Evolutionary conservation across 2,797 vertebrate species (phyloP), one percentile per base, ranked within the genome.

Genomic region (Nothura maculosa): DNA sequence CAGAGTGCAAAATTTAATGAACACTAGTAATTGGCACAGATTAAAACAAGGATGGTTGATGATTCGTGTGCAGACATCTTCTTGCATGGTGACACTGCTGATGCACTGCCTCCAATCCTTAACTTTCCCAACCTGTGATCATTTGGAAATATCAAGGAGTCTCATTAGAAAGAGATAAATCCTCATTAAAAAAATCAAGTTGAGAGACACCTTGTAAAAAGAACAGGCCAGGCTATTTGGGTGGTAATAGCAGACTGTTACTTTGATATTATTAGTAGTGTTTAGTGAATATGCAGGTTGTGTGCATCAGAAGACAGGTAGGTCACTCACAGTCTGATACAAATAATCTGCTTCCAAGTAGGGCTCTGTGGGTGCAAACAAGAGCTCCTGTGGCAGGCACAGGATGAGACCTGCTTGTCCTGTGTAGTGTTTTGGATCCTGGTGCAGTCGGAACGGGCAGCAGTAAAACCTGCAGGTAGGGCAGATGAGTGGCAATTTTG

Each of bases 1-100:
- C 60, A 64, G 68, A 54, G 61, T 81, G 42, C 28, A 66, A 14
- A 10, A 85, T 55, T 85, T 78, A 89, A 62, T 43, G 69, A 70
- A 72, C 54, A 66, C 48, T 38, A 52, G 52, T 85, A 88, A 94
- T 93, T 89, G 82, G 40, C 76, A 72, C 58, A 32, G 73, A 78
- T 90, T 54, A 70, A 91, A 91, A 79, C 64, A 69, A 78, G 21
- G 36, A 54, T 4, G 15, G 81, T 94, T 85, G 87, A 84, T 83
- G 79, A 42, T 87, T 90, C 64, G 12, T 80, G 21, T 81, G 76
- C 63, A 81, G 78, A 85, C 78, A 92, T 19, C 81, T 90, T 92
- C 81, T 90, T 91, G 27, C 32, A 8, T 88, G 83, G 20, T 89
- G 84, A 12, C 69, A 54, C 28, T 54, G 28, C 43, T 24, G 21